Evolutionary conservation across 2,113 vertebrate genomes (phyloP).

Genomic region (Ancistrus triradiatus): DNA sequence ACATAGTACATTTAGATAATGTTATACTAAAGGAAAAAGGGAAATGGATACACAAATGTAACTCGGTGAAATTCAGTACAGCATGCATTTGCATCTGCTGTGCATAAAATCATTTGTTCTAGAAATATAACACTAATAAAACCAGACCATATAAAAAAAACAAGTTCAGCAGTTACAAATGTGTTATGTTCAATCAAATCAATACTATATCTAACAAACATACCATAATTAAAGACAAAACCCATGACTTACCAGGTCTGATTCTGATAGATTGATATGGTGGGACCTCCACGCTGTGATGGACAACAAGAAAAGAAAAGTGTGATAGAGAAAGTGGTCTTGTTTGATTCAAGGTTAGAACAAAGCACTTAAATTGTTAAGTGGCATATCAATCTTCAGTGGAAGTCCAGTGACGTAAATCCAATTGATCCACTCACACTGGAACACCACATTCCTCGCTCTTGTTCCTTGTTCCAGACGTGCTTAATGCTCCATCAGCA

Average conservation of each 20-base stretch:
- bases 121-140: not conserved
- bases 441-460: conserved; percentile 28
- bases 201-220: too few species aligned
- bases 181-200: conserved; percentile 13
- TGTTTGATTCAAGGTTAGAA: conserved; percentile 4
- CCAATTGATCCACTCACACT: conserved; percentile 35
- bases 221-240: too few species aligned
- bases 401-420: conserved; percentile 23
- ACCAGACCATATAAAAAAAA: conserved; percentile 1
- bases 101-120: not conserved
- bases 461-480: not conserved
- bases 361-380: conserved; percentile 1
- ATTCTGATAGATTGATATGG: conserved; percentile 65
- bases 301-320: conserved; percentile 35
- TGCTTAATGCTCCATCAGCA: not conserved
- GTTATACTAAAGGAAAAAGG: too few species aligned
- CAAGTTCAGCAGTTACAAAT: not conserved
- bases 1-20: too few species aligned
- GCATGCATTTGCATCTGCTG: not conserved
- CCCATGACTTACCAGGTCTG: conserved; percentile 73
- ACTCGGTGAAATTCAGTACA: too few species aligned
- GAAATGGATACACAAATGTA: too few species aligned
- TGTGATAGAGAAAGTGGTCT: conserved; percentile 31
- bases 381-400: conserved; percentile 24
- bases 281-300: conserved; percentile 63